Conservation (phyloP, 2,113 vertebrate species). For the Cynocephalus volans region DNA sequence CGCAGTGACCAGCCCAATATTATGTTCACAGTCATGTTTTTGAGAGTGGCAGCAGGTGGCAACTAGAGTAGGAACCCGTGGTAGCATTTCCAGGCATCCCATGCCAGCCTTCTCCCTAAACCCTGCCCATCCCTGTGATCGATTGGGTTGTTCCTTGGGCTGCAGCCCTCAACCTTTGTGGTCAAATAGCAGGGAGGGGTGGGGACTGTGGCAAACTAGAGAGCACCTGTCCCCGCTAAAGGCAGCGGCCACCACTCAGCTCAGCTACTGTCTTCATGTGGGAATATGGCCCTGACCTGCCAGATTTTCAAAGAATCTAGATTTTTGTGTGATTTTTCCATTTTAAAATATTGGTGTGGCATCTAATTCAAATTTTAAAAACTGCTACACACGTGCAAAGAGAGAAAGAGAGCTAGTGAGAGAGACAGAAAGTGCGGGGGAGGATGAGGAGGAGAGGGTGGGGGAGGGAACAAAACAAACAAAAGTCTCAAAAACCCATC, state of each 20-base stretch:
- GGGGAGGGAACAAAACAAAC: not conserved
- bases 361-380: not conserved
- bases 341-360: not conserved
- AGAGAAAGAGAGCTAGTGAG: not conserved
- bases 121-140: not conserved
- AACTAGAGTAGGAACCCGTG: not conserved
- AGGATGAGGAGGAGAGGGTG: not conserved
- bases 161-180: not conserved
- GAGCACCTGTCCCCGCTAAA: rapidly evolving
- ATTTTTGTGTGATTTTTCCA: not conserved
- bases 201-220: not conserved
- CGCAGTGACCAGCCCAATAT: rapidly evolving
- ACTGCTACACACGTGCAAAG: not conserved
- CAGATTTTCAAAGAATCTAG: not conserved
- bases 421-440: not conserved
- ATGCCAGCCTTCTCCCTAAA: not conserved
- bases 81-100: not conserved
- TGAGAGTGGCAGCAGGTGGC: not conserved
- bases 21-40: not conserved
- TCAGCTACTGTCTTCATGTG: too few species aligned
- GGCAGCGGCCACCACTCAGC: not conserved
- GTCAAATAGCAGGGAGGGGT: not conserved
- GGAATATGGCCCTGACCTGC: not conserved
- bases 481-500: not conserved
- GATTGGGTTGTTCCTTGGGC: not conserved